Conservation (phyloP, 2,113 vertebrate species). For the Antigone vipio region DNA sequence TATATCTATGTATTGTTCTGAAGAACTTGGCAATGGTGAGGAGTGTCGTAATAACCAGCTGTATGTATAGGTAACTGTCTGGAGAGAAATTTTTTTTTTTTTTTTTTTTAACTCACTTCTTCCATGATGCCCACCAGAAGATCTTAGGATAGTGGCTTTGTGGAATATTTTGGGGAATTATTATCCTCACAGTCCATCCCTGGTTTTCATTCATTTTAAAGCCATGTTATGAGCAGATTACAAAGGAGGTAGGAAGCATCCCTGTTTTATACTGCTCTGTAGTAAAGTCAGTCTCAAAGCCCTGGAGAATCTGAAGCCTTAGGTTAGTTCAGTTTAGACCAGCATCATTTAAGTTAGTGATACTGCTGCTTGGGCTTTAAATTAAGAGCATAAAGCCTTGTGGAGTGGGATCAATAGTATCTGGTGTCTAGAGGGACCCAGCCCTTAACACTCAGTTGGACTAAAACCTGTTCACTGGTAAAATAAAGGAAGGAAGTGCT, state of each 20-base stretch:
- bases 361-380: conserved; percentile 6
- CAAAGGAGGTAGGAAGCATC: background rate
- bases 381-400: conserved; percentile 13
- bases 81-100: background rate
- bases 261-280: background rate
- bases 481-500: background rate
- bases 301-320: background rate
- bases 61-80: background rate
- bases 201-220: background rate
- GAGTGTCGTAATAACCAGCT: background rate
- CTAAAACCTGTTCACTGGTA: background rate
- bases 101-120: background rate
- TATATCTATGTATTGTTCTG: background rate
- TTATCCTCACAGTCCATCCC: background rate
- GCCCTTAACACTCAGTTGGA: background rate
- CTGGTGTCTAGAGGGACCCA: background rate
- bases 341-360: background rate
- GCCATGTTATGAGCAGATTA: background rate
- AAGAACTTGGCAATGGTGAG: background rate
- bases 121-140: background rate
- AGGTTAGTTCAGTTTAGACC: background rate
- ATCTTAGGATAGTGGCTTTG: background rate
- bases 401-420: conserved; percentile 15
- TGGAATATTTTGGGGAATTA: background rate
- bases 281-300: background rate